Evolutionary conservation across 2,797 vertebrate species (phyloP).

Genomic region (Erethizon dorsatum): DNA sequence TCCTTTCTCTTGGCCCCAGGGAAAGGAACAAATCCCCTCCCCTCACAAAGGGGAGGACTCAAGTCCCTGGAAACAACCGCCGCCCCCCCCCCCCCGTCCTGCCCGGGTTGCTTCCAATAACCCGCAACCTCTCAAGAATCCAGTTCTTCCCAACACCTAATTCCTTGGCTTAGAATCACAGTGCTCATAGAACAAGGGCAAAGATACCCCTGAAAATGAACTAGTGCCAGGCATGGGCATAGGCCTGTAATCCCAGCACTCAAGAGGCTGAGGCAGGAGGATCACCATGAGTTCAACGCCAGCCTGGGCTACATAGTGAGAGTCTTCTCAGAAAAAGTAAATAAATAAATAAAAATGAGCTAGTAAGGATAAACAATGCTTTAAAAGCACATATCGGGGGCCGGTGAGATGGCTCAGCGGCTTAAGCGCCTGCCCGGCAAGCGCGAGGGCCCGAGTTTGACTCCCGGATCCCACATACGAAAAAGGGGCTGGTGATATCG

Average conservation of each 20-base stretch:
- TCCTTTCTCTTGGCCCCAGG: background rate
- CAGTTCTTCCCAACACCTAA: background rate
- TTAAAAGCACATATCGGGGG: background rate
- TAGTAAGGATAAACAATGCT: background rate
- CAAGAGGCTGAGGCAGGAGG: background rate
- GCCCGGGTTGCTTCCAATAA: background rate
- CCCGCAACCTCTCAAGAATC: background rate
- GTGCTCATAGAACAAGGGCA: background rate
- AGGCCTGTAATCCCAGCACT: background rate
- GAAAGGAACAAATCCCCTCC: background rate
- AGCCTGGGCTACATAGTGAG: background rate
- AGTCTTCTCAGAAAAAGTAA: background rate
- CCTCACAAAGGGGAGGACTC: background rate
- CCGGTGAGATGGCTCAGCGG: too few species aligned
- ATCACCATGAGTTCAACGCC: background rate
- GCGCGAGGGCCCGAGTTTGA: too few species aligned
- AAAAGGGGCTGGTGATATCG: too few species aligned
- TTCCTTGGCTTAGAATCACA: background rate
- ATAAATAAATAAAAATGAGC: background rate
- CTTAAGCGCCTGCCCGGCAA: too few species aligned
- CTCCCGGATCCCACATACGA: too few species aligned
- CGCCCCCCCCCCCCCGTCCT: background rate
- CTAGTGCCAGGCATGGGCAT: background rate
- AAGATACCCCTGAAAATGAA: background rate
- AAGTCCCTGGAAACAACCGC: background rate